Conservation (phyloP, 1,140 invertebrate species). For the Anastrepha ludens region DNA sequence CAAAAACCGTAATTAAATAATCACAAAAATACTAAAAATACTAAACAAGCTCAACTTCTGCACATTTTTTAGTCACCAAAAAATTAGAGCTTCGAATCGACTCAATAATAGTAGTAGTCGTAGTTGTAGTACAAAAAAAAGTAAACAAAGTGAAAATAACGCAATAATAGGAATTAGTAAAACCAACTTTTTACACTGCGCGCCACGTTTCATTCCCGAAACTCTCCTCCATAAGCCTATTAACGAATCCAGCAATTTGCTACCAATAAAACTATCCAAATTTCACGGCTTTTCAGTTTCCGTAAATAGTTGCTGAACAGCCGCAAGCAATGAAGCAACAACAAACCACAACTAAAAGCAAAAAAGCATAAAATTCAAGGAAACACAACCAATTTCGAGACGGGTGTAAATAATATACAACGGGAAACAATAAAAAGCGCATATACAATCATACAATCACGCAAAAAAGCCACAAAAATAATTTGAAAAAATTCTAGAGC, state of each 20-base stretch:
- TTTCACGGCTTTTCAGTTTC: too few relatives aligned
- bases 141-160: not conserved
- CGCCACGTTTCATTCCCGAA: not conserved
- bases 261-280: not conserved
- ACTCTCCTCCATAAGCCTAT: not conserved
- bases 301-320: not conserved
- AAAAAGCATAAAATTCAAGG: not conserved
- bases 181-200: not conserved
- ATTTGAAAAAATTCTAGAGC: not conserved
- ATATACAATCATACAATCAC: not conserved
- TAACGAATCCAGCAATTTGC: not conserved
- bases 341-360: not conserved
- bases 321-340: not conserved
- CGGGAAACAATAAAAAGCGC: not conserved
- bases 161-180: not conserved
- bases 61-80: too few relatives aligned
- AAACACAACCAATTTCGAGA: constrained; percentile 32
- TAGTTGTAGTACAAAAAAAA: not conserved
- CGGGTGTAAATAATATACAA: not conserved
- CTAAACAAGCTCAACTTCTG: too few relatives aligned
- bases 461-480: not conserved
- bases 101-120: too few relatives aligned
- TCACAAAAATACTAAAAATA: too few relatives aligned
- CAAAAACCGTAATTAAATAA: too few relatives aligned
- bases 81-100: too few relatives aligned